Evolutionary conservation across 2,797 vertebrate species (phyloP), one percentile per base, ranked within the genome.

Genomic region (Enoplosus armatus): DNA sequence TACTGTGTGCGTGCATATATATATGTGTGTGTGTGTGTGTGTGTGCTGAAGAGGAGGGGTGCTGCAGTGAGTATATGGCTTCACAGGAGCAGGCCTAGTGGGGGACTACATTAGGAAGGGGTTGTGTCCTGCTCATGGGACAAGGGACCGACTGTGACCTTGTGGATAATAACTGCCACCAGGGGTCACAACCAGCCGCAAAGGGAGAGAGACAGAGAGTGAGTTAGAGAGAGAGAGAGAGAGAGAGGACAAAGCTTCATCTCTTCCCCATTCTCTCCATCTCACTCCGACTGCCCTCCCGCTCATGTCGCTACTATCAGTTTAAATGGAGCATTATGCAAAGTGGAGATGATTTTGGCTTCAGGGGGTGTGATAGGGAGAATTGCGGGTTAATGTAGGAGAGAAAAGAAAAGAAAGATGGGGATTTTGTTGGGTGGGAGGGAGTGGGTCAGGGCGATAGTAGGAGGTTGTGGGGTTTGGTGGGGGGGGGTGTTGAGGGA

Each of bases 271-370:
- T 87, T 85, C 81, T 74, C 73, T 84, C 73, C 75, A 78, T 85
- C 87, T 90, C 73, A 75, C 82, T 81, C 82, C n/a, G 35, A 72
- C 54, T 89, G 71, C 79, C 58, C 74, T 77, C 43, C 67, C 65
- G 87, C 85, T 87, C 84, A 84, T 92, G 91, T 92, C 90, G 88
- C 73, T 53, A 31, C 87, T 90, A 93, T 94, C 90, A 82, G 89
- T 92, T 91, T 92, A 90, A 92, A 94, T 89, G 85, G 83, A 82
- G 70, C 85, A 94, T 94, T 94, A 94, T 94, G 93, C 91, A 94
- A 93, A 94, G 88, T 74, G 83, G 80, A 89, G 92, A 93, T 91
- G 93, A 94, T 93, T 94, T 93, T 93, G 84, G 92, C 92, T 91
- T 86, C 79, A 77, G 93, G 93, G 93, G 70, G 80, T 86, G 75